phyloP scores from a whole-genome alignment of 2,888 invertebrate genomes.

The Agrochola circellaris region DNA sequence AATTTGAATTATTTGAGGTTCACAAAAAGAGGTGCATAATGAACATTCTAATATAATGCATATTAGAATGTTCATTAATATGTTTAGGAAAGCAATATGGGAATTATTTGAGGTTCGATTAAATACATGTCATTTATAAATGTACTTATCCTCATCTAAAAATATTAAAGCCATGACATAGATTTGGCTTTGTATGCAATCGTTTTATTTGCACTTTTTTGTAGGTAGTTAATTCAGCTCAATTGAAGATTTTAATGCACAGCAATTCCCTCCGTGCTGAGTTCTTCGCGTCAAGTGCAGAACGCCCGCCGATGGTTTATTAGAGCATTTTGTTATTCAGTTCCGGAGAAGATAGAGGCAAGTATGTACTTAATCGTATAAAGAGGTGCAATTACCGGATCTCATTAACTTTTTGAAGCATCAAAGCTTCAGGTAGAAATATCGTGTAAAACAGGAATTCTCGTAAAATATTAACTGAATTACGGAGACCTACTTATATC shows the following conservation, averaged over 20 bases:
- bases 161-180: neutral
- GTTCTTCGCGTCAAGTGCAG: slow-evolving; percentile 5
- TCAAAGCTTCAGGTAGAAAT: neutral
- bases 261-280: slow-evolving; percentile 8
- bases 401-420: neutral
- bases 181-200: neutral
- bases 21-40: neutral
- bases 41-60: no score
- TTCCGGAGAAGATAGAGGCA: neutral
- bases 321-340: slow-evolving; percentile 3
- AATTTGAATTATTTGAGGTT: neutral
- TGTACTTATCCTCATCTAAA: neutral
- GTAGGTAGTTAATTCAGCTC: neutral
- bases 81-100: neutral
- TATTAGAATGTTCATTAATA: neutral
- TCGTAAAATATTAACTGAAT: slow-evolving; percentile 10
- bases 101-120: neutral
- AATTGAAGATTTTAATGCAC: slow-evolving; percentile 9
- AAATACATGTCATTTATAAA: neutral
- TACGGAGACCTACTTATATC: neutral
- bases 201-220: neutral
- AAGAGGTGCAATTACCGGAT: neutral
- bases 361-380: neutral
- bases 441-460: slow-evolving; percentile 19
- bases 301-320: neutral